Percentiles rank a stretch among this genome's conserved stretches.
phyloP scores from a whole-genome alignment of 2,113 vertebrate genomes.

The Colaptes auratus region DNA sequence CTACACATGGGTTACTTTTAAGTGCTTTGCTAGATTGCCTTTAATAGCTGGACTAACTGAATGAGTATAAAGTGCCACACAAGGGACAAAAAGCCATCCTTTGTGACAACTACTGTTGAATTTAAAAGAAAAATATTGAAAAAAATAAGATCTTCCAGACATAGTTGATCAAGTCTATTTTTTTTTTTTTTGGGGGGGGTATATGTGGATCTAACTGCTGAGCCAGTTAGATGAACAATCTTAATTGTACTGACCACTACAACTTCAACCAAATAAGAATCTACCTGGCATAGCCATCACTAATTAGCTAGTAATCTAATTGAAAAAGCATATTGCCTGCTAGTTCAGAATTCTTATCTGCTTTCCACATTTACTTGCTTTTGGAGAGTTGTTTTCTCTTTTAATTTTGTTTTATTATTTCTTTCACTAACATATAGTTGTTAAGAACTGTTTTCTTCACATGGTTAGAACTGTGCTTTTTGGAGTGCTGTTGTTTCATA shows the following conservation, averaged over 20 bases:
- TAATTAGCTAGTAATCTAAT: neutral
- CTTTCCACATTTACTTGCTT: neutral
- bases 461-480: neutral
- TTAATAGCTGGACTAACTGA: neutral
- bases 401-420: neutral
- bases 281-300: neutral
- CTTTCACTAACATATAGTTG: neutral
- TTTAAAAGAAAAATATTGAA: neutral
- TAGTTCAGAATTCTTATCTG: neutral
- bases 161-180: neutral
- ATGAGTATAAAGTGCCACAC: neutral
- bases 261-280: neutral
- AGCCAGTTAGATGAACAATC: neutral
- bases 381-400: neutral
- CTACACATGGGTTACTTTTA: neutral
- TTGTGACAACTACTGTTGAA: neutral
- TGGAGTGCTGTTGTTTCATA: neutral
- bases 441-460: neutral
- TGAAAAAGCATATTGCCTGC: neutral
- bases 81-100: neutral
- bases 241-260: neutral
- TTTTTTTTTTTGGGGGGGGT: neutral
- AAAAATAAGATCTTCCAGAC: neutral
- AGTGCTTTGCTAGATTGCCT: neutral
- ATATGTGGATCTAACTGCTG: neutral